phyloP scores from a whole-genome alignment of 2,797 vertebrate genomes.

The Rhinoraja longicauda region DNA sequence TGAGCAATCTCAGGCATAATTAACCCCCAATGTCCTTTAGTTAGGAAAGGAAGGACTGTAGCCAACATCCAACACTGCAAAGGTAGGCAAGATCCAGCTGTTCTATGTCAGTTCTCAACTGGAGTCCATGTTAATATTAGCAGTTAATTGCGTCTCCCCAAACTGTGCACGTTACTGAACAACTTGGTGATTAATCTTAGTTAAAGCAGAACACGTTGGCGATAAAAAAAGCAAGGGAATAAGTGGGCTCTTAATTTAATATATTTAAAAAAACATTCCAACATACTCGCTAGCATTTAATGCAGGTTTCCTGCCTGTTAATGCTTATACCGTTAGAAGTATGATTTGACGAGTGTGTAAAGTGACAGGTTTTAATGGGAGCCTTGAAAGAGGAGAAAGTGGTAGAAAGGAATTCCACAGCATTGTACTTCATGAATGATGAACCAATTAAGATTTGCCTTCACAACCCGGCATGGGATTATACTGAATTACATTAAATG shows the following conservation, averaged over 20 bases:
- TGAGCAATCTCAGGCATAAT: background rate
- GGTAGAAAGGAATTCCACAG: background rate
- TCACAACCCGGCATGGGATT: too few species aligned
- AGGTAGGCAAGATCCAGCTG: constrained; percentile 18
- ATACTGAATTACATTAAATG: too few species aligned
- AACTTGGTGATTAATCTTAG: background rate
- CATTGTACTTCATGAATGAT: background rate
- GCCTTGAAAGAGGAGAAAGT: background rate
- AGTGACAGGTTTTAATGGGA: background rate
- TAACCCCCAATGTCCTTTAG: constrained; percentile 15
- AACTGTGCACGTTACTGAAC: background rate
- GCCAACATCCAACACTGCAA: background rate
- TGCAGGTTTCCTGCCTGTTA: background rate
- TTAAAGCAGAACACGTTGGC: background rate
- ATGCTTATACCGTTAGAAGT: background rate
- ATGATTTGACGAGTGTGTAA: background rate
- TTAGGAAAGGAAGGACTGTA: background rate
- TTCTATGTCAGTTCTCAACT: background rate
- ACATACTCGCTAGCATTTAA: background rate
- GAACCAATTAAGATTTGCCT: too few species aligned
- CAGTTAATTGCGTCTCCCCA: background rate
- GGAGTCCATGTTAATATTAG: background rate
- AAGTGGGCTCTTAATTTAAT: background rate
- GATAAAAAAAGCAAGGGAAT: background rate
- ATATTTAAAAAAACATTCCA: background rate